Evolutionary conservation across 1,140 invertebrate genomes (phyloP).

Genomic region (Oncopodura yosiiana): DNA sequence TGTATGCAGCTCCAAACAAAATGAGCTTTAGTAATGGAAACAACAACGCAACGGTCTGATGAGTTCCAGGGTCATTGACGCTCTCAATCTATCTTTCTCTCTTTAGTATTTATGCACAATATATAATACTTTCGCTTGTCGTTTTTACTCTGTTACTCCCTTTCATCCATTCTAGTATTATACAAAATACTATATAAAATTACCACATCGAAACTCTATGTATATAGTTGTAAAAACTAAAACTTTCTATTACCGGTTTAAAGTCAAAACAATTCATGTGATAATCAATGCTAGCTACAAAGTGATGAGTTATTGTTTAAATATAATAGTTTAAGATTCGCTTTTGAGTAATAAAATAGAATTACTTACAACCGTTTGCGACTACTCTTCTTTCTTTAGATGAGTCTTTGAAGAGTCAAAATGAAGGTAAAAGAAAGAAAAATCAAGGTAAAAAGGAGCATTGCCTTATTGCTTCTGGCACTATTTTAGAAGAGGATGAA

Average conservation of each 20-base stretch:
- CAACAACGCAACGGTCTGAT: constrained; percentile 30
- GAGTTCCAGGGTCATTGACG: constrained; percentile 34
- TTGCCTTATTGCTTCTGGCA: not conserved
- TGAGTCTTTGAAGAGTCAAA: too few relatives aligned
- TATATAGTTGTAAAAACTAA: not conserved
- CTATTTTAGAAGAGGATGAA: not conserved
- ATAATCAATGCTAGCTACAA: too few relatives aligned
- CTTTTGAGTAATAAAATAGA: too few relatives aligned
- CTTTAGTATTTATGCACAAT: not conserved
- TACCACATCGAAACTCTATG: not conserved
- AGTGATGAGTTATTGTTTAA: too few relatives aligned
- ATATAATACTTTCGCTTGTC: not conserved
- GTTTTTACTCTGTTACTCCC: not conserved
- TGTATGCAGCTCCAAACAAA: not conserved
- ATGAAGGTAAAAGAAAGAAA: too few relatives aligned
- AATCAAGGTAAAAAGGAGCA: not conserved
- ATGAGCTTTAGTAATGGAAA: not conserved
- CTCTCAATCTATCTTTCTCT: constrained; percentile 9
- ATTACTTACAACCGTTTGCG: too few relatives aligned
- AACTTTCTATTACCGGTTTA: not conserved
- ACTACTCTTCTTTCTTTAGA: too few relatives aligned
- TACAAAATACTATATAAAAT: not conserved
- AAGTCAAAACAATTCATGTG: not conserved
- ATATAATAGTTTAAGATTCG: too few relatives aligned
- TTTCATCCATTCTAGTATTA: not conserved